Percentiles rank a stretch among this genome's conserved stretches.
phyloP scores from a whole-genome alignment of 2,888 invertebrate species.

The Rhagonycha lutea region DNA sequence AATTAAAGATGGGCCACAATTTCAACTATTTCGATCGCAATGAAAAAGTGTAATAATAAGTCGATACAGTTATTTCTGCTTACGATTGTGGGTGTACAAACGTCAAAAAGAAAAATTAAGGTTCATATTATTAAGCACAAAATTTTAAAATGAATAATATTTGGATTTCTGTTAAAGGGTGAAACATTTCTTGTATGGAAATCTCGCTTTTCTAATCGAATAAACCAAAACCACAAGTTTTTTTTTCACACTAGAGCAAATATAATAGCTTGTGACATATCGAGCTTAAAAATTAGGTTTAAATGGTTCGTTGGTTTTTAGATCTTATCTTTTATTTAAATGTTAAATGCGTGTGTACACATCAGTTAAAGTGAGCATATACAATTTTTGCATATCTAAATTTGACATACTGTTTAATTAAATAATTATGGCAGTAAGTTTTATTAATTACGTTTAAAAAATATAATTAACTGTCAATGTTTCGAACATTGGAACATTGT shows the following conservation, averaged over 20 bases:
- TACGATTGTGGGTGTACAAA: not conserved
- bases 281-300: not conserved
- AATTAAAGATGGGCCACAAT: slow-evolving; percentile 21
- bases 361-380: not conserved
- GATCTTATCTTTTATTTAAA: not conserved
- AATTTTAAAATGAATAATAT: too few relatives aligned
- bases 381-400: not conserved
- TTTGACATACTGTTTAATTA: not conserved
- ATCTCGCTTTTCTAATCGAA: not conserved
- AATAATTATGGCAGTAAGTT: not conserved
- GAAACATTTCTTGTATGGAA: not conserved
- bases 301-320: not conserved
- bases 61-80: not conserved
- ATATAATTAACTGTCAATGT: slow-evolving; percentile 5
- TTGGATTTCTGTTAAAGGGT: too few relatives aligned
- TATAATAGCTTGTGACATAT: not conserved
- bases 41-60: not conserved
- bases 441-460: slow-evolving; percentile 1
- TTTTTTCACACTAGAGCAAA: not conserved
- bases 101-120: not conserved
- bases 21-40: slow-evolving; percentile 9
- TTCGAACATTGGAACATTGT: slow-evolving; percentile 10
- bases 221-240: not conserved
- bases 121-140: not conserved
- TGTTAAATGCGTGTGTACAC: not conserved